phyloP scores from a whole-genome alignment of 2,888 invertebrate species.

The Mantis religiosa region DNA sequence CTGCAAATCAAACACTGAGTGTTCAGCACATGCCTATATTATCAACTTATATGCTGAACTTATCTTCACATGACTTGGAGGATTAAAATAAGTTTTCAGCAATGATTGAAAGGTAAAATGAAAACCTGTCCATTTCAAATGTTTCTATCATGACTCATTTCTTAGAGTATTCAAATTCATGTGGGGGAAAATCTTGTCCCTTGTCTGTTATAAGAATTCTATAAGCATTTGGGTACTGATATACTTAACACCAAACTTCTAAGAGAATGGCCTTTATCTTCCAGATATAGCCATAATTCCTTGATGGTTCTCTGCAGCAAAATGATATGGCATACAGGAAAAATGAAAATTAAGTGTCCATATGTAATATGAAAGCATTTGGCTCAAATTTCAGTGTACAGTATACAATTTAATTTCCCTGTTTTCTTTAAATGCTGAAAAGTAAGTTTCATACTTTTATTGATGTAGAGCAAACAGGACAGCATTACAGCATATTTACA shows the following conservation, averaged over 20 bases:
- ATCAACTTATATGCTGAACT: neutral
- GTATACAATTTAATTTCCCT: neutral
- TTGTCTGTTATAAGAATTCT: neutral
- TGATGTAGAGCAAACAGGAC: neutral
- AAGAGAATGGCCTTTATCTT: neutral
- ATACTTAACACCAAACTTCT: neutral
- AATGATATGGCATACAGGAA: neutral
- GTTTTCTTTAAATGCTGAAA: neutral
- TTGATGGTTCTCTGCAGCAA: neutral
- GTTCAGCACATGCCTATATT: neutral
- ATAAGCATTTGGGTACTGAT: neutral
- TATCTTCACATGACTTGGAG: neutral
- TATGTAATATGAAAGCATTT: neutral
- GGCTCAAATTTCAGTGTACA: neutral
- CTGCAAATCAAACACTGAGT: neutral
- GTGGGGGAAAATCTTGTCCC: neutral
- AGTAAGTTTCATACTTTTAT: neutral
- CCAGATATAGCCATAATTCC: neutral
- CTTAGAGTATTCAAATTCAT: neutral
- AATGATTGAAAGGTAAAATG: neutral
- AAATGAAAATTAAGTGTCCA: neutral
- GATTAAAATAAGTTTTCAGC: neutral
- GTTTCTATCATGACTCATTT: neutral
- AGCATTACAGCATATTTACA: neutral
- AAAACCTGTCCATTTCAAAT: conserved; percentile 4